Evolutionary conservation across 2,797 vertebrate species (phyloP).

Genomic region (Delichon dasypus): DNA sequence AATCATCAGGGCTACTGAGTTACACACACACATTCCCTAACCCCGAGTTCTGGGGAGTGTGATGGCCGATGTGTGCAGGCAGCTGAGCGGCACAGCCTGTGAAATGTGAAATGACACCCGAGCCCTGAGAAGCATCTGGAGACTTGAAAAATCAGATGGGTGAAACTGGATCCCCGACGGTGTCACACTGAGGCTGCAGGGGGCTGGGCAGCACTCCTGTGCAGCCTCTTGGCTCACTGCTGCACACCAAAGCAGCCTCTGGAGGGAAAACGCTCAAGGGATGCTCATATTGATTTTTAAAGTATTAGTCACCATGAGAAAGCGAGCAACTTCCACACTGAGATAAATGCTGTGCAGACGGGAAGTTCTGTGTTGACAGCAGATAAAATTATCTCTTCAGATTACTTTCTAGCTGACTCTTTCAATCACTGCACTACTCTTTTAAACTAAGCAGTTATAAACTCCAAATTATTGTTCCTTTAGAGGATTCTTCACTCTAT

Average conservation of each 20-base stretch:
- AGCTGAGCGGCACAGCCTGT: background rate
- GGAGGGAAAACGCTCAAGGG: background rate
- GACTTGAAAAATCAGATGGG: background rate
- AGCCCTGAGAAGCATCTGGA: background rate
- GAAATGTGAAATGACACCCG: background rate
- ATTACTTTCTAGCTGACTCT: slow-evolving; percentile 7
- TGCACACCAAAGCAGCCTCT: background rate
- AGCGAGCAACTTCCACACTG: background rate
- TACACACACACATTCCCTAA: background rate
- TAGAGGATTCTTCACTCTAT: background rate
- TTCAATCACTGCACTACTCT: background rate
- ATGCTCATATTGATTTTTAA: background rate
- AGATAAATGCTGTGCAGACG: background rate
- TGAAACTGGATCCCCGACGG: background rate
- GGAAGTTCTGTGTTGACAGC: slow-evolving; percentile 20
- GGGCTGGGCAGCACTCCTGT: background rate
- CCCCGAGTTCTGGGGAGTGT: background rate
- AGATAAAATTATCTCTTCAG: slow-evolving; percentile 14
- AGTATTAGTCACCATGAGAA: background rate
- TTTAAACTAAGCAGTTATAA: background rate
- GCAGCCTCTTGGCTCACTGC: background rate
- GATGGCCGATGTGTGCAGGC: background rate
- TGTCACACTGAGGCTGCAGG: background rate
- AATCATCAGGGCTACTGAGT: background rate
- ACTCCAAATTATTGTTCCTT: background rate